A percentile compares a stretch with the other conserved stretches of the same genome.
Conservation (phyloP, 2,113 vertebrate genomes). For the Phylloscopus trochilus region DNA sequence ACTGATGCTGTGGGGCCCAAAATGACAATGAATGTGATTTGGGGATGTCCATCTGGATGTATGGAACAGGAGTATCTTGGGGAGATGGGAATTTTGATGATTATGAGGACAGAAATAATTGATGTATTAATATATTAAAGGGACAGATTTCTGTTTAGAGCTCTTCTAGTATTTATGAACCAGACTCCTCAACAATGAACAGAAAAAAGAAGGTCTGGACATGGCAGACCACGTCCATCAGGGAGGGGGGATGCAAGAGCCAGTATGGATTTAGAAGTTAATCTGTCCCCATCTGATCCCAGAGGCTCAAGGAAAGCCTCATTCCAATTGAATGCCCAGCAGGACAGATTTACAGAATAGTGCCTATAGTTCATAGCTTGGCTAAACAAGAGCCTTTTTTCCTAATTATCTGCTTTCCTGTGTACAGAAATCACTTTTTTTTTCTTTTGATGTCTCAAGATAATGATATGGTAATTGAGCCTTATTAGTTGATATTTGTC, state of each 20-base stretch:
- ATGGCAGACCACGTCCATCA: neutral
- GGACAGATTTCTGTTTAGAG: neutral
- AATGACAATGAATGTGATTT: neutral
- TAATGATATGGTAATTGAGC: neutral
- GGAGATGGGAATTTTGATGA: neutral
- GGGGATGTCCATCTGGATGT: neutral
- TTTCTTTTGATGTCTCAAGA: neutral
- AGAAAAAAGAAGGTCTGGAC: neutral
- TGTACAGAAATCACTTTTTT: neutral
- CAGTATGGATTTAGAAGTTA: neutral
- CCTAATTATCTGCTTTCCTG: neutral
- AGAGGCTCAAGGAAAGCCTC: neutral
- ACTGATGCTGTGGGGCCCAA: neutral
- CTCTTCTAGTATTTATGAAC: neutral
- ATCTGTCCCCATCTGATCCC: neutral
- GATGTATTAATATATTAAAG: neutral
- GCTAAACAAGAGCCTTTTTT: neutral
- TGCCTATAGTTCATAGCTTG: neutral
- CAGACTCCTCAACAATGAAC: neutral
- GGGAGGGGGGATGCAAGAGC: neutral
- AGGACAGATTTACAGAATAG: neutral
- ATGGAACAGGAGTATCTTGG: neutral
- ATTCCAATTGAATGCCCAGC: neutral
- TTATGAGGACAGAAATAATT: neutral
- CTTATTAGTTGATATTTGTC: neutral